phyloP scores from a whole-genome alignment of 2,888 invertebrate species.

The Ctenicera cuprea region DNA sequence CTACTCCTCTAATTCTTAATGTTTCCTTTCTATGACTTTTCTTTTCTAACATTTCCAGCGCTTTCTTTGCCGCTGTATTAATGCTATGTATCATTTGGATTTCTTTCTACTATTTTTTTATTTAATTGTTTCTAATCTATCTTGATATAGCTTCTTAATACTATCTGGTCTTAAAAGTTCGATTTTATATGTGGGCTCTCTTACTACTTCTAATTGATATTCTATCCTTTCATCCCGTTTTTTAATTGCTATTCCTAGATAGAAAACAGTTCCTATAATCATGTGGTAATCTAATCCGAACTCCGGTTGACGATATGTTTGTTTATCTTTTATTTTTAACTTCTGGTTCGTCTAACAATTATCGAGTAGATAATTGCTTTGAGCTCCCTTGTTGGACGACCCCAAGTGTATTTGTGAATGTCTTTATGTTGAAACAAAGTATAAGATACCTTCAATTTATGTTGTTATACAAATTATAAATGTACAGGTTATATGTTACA shows the following conservation, averaged over 20 bases:
- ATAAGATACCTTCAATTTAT: not conserved
- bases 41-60: not conserved
- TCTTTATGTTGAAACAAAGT: not conserved
- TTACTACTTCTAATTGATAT: not conserved
- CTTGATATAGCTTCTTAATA: not conserved
- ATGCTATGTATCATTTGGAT: not conserved
- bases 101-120: not conserved
- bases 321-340: not conserved
- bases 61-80: not conserved
- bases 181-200: not conserved
- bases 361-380: no score
- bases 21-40: not conserved
- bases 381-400: no score
- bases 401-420: no score
- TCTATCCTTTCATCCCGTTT: not conserved
- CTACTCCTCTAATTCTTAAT: not conserved
- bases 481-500: no score
- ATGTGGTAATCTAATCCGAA: not conserved
- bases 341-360: not conserved
- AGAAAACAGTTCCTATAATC: not conserved
- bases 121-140: not conserved
- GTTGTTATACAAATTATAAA: no score
- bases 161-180: not conserved
- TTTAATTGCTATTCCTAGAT: not conserved
- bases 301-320: not conserved